phyloP scores from a whole-genome alignment of 1,140 invertebrate species.

The Bombus huntii region DNA sequence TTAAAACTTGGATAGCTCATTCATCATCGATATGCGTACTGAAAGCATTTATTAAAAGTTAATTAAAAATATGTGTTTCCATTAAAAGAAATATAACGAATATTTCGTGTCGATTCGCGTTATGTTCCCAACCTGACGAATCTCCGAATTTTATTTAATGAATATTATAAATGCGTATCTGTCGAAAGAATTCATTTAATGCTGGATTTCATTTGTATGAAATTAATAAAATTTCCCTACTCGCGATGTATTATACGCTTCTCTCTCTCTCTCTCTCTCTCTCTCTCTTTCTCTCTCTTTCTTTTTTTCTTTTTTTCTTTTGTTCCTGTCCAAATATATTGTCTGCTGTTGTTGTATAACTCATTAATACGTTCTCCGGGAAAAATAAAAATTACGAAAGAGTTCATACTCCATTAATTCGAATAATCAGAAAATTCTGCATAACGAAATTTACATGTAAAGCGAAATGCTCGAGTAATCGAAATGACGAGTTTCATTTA shows the following conservation, averaged over 20 bases:
- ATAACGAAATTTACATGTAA: not conserved
- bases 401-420: not conserved
- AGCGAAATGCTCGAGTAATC: not conserved
- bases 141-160: not conserved
- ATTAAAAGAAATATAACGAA: not conserved
- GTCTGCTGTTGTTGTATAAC: not conserved
- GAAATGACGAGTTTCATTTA: not conserved
- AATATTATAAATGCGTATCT: not conserved
- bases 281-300: too few relatives aligned
- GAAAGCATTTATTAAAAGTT: not conserved
- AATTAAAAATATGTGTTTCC: not conserved
- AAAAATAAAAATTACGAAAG: too few relatives aligned
- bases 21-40: too few relatives aligned
- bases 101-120: not conserved
- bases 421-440: not conserved
- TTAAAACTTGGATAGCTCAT: too few relatives aligned
- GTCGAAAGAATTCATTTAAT: not conserved
- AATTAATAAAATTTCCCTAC: not conserved
- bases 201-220: not conserved
- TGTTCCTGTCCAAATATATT: not conserved
- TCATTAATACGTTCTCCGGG: not conserved
- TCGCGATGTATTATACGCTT: not conserved
- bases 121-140: not conserved
- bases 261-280: too few relatives aligned
- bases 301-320: too few relatives aligned